A percentile compares a stretch with the other conserved stretches of the same genome.
These are phyloP conservation scores for Drepana falcataria DNA, from an alignment of 2,888 invertebrate species.

Conservation along the genomic window DNA sequence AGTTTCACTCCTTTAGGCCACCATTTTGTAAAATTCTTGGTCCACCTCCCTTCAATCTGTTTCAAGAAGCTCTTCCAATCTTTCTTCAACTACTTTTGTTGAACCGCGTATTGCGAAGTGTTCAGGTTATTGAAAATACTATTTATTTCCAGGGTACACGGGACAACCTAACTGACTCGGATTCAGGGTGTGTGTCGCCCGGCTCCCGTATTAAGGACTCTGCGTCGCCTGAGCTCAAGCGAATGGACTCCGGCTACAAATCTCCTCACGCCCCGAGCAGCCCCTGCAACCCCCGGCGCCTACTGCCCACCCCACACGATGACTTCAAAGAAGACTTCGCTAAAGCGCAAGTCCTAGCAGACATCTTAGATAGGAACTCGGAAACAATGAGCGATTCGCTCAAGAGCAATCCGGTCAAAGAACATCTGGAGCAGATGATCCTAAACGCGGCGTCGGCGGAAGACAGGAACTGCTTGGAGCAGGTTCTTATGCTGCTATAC, in stretches of 20 bases:
- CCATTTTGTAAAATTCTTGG: no score
- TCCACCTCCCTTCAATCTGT: no score
- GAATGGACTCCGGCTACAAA: constrained; percentile 77
- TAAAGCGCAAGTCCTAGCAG: constrained; percentile 69
- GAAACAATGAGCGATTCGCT: constrained; percentile 66
- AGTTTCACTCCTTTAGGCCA: no score
- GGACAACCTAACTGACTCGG: constrained; percentile 74
- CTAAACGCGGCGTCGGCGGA: constrained; percentile 72
- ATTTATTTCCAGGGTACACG: constrained; percentile 60
- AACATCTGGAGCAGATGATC: constrained; percentile 73
- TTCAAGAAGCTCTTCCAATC: no score
- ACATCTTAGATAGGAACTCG: constrained; percentile 63
- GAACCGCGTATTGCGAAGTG: constrained; percentile 7
- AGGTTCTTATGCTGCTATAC: constrained; percentile 80
- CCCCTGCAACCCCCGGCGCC: constrained; percentile 61
- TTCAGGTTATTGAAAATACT: background rate
- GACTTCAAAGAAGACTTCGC: constrained; percentile 73
- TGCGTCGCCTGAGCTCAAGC: constrained; percentile 73
- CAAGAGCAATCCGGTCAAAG: constrained; percentile 69
- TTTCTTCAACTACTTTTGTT: no score
- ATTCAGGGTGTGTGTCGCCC: constrained; percentile 76
- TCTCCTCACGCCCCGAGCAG: constrained; percentile 70
- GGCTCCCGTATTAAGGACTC: constrained; percentile 75
- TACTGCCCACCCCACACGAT: constrained; percentile 56
- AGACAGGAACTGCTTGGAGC: constrained; percentile 81